Percentiles rank a stretch among this genome's conserved stretches.
phyloP scores from a whole-genome alignment of 2,113 vertebrate species.

The Bothrops jararaca region DNA sequence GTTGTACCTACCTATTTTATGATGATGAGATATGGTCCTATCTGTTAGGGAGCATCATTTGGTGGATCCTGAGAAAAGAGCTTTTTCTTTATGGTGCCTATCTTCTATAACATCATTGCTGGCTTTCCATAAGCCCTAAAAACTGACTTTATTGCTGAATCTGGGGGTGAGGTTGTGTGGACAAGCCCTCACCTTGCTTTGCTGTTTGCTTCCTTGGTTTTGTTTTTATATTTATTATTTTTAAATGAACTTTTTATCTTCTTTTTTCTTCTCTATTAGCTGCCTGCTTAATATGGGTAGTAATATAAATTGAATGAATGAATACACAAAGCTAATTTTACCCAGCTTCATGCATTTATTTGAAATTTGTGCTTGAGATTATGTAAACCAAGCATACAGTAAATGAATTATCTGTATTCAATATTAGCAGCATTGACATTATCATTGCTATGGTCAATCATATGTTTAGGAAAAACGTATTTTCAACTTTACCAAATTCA shows the following conservation, averaged over 20 bases:
- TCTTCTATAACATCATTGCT: neutral
- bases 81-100: neutral
- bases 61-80: neutral
- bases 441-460: neutral
- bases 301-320: neutral
- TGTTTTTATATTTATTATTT: neutral
- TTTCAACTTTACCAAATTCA: neutral
- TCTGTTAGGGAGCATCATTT: neutral
- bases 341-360: neutral
- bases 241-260: neutral
- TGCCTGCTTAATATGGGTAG: neutral
- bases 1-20: neutral
- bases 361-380: neutral
- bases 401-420: too few relatives aligned
- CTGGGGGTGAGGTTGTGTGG: neutral
- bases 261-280: neutral
- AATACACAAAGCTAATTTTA: neutral
- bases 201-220: neutral
- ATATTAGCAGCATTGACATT: too few relatives aligned
- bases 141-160: neutral
- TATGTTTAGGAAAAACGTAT: neutral
- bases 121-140: neutral
- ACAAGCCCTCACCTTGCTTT: neutral
- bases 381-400: neutral
- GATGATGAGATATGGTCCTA: neutral